Evolutionary conservation across 2,888 invertebrate genomes (phyloP).

Genomic region (Amphipyra tragopoginis): DNA sequence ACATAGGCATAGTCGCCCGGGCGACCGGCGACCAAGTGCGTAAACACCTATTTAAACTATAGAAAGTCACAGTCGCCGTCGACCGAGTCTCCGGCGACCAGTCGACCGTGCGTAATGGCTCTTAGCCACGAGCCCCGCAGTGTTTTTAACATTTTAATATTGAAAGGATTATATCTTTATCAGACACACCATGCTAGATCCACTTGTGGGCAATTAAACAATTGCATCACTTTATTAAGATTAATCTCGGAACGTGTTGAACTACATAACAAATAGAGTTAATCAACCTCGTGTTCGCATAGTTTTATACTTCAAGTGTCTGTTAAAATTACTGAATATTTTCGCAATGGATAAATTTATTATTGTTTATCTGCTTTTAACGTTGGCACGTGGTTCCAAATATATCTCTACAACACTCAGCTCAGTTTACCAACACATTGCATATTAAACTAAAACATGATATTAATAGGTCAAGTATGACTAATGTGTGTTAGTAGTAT

Average conservation of each 20-base stretch:
- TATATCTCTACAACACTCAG: constrained; percentile 28
- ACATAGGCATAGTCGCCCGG: too few relatives aligned
- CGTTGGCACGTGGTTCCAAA: constrained; percentile 41
- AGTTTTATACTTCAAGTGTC: constrained; percentile 13
- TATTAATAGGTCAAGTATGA: constrained; percentile 2
- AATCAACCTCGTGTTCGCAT: constrained; percentile 16
- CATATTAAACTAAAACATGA: constrained; percentile 29
- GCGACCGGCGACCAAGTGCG: too few relatives aligned
- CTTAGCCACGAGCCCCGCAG: too few relatives aligned
- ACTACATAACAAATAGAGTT: constrained; percentile 30
- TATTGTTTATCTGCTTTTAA: constrained; percentile 26
- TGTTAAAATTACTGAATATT: constrained; percentile 24
- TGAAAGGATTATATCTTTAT: constrained; percentile 8
- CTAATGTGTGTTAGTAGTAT: constrained; percentile 33
- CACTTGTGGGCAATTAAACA: constrained; percentile 43
- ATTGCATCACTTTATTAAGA: constrained; percentile 35
- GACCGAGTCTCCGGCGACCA: too few relatives aligned
- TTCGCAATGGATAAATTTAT: constrained; percentile 2
- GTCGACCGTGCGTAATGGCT: too few relatives aligned
- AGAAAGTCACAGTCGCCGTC: too few relatives aligned
- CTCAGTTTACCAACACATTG: constrained; percentile 30
- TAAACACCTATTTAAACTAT: too few relatives aligned
- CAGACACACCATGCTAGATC: constrained; percentile 9
- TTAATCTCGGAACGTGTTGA: constrained; percentile 39
- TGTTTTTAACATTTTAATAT: constrained; percentile 11